Evolutionary conservation across 1,140 invertebrate genomes (phyloP).

Genomic region (Patella vulgata): DNA sequence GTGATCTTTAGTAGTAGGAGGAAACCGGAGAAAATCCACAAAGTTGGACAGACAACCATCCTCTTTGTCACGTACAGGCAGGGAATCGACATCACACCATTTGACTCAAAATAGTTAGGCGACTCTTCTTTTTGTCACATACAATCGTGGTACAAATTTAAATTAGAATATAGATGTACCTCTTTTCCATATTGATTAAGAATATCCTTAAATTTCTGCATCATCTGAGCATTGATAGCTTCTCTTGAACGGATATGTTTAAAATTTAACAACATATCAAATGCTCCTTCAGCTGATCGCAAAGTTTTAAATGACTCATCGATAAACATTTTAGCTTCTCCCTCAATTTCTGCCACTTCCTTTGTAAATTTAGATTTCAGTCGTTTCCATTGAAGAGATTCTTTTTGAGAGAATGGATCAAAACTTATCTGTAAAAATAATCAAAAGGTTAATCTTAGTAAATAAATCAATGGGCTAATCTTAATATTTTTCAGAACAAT

Average conservation of each 20-base stretch:
- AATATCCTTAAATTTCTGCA: conserved; percentile 86
- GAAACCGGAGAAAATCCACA: too few relatives aligned
- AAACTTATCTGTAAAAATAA: conserved; percentile 74
- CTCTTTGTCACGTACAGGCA: too few relatives aligned
- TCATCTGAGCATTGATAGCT: conserved; percentile 77
- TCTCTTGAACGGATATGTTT: conserved; percentile 80
- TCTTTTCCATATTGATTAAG: conserved; percentile 85
- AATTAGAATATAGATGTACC: conserved; percentile 72
- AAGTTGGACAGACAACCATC: too few relatives aligned
- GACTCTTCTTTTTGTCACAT: too few relatives aligned
- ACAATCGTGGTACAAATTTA: too few relatives aligned
- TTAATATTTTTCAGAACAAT: background rate
- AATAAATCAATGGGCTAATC: background rate
- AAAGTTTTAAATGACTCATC: conserved; percentile 85
- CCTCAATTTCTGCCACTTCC: conserved; percentile 79
- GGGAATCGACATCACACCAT: too few relatives aligned
- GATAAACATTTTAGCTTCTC: conserved; percentile 85
- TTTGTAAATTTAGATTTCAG: conserved; percentile 80
- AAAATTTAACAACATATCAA: conserved; percentile 83
- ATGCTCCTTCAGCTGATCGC: conserved; percentile 81
- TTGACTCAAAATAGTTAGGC: too few relatives aligned
- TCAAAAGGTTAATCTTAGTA: conserved; percentile 5
- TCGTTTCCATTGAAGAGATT: conserved; percentile 84
- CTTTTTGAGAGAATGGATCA: conserved; percentile 80
- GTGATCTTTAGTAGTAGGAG: too few relatives aligned